These are phyloP conservation scores for Himalopsyche kuldschensis DNA, from an alignment of 2,888 invertebrate species.

Conservation along the genomic window DNA sequence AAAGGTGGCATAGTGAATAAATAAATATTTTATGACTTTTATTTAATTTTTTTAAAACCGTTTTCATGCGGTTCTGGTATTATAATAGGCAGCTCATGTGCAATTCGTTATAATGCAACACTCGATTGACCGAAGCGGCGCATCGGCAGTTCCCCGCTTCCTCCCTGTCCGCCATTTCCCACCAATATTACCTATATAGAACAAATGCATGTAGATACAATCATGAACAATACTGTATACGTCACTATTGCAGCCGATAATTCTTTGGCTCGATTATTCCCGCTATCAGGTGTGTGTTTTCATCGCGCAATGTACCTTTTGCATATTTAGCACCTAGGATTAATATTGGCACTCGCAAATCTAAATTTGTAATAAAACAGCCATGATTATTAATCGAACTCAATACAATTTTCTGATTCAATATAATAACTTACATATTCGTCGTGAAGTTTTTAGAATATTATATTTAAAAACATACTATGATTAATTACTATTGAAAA, in stretches of 20 bases:
- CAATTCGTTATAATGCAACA: slow-evolving; percentile 40
- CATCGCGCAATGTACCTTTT: not conserved
- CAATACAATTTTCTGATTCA: too few species aligned
- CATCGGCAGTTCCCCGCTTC: not conserved
- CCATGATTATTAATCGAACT: too few species aligned
- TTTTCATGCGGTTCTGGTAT: slow-evolving; percentile 21
- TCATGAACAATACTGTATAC: not conserved
- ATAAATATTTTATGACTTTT: too few species aligned
- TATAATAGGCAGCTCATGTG: slow-evolving; percentile 39
- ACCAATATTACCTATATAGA: not conserved
- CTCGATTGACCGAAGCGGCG: slow-evolving; percentile 37
- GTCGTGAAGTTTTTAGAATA: too few species aligned
- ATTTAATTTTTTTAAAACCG: not conserved
- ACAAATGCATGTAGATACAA: not conserved
- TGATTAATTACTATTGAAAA: too few species aligned
- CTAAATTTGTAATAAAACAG: not conserved
- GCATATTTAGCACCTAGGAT: not conserved
- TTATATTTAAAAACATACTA: too few species aligned
- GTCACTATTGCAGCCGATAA: not conserved
- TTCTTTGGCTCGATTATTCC: slow-evolving; percentile 1
- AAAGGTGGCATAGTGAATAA: too few species aligned
- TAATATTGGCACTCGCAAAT: not conserved
- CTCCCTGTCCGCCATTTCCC: not conserved
- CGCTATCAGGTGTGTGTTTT: not conserved
- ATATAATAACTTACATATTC: too few species aligned